Evolutionary conservation across 2,113 vertebrate genomes (phyloP), one percentile per base, ranked within the genome.

Genomic region (Neolamprologus ventralis): DNA sequence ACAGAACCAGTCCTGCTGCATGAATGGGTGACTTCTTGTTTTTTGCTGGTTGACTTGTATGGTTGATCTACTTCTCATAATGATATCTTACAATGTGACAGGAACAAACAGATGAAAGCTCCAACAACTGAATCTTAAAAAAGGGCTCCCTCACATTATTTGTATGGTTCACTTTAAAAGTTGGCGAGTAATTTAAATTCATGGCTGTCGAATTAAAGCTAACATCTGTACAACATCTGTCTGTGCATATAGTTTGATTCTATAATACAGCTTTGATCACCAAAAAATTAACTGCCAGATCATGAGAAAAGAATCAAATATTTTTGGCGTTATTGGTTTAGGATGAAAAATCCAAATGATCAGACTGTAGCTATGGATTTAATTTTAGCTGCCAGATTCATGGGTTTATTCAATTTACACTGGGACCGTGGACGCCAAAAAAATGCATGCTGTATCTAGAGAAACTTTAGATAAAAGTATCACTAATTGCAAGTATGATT

Each of bases 11-110:
- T 58, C 75, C 78, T 51, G 85, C 71, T 63, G 37, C 5, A 82
- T 89, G 81, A 91, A 92, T 23, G 17, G 23, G 87, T 75, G 83
- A 89, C 86, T 93, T 93, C 89, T 88, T 93, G 86, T 86, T 89
- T 89, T 88, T 42, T 60, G 86, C 42, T 83, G 4, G 10, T 37
- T 82, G 84, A 90, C 85, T 89, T 85, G 42, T 35, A 65, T 87
- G 73, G 65, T 88, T 83, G 51, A 87, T 60, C 81, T 31, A 28
- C 68, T 88, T 60, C 37, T 85, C 47, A 87, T 89, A 28, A 80
- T 89, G 91, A 63, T 51, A 68, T 23, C 26, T 7, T 19, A 16
- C 17, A 54, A 35, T 1, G 13, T 87, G 49, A 86, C 45, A 58
- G 40, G 7, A 83, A 57, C 9, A 51, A 78, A 47, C 10, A 78